phyloP scores from a whole-genome alignment of 2,113 vertebrate genomes.

The Psephotus haematonotus region DNA sequence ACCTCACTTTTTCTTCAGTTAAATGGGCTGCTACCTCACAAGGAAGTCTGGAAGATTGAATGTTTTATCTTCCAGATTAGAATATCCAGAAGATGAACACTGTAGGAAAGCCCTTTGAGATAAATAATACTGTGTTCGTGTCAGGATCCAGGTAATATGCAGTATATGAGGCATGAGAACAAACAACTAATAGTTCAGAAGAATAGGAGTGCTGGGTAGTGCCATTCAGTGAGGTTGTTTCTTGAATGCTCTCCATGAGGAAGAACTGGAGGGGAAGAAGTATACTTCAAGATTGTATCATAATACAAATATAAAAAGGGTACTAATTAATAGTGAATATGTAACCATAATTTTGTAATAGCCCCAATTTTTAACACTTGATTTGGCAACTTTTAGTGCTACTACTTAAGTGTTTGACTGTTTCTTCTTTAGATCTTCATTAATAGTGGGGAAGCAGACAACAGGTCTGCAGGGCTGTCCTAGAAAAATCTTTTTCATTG shows the following conservation, averaged over 20 bases:
- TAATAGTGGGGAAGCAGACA: background rate
- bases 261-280: background rate
- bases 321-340: background rate
- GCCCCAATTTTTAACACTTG: background rate
- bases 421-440: background rate
- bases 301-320: background rate
- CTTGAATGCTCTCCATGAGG: background rate
- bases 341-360: background rate
- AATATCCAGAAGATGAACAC: background rate
- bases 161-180: background rate
- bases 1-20: background rate
- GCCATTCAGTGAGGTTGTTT: background rate
- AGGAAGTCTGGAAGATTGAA: background rate
- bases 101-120: background rate
- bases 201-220: background rate
- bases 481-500: background rate
- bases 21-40: background rate
- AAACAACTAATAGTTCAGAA: background rate
- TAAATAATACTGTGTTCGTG: background rate
- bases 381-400: background rate
- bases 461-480: background rate
- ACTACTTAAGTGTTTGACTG: background rate
- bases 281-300: background rate
- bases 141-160: background rate
- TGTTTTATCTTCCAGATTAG: background rate